A percentile compares a stretch with the other conserved stretches of the same genome.
Evolutionary conservation across 2,888 invertebrate species (phyloP).

Genomic region (Tinea trinotella): DNA sequence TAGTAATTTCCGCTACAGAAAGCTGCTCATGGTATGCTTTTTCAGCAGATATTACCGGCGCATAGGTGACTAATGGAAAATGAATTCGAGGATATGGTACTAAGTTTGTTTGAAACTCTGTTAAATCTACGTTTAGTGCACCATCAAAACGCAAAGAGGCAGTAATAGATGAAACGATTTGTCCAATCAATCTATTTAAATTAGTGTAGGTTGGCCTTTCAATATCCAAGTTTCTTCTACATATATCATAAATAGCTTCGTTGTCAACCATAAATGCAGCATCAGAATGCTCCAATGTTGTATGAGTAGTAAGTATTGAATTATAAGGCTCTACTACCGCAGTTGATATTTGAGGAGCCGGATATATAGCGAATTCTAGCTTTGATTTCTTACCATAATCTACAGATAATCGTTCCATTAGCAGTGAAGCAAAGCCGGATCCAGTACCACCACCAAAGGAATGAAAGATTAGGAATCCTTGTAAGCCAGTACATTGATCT

Average conservation of each 20-base stretch:
- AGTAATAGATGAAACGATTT: slow-evolving; percentile 93
- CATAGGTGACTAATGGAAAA: slow-evolving; percentile 92
- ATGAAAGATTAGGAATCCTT: slow-evolving; percentile 95
- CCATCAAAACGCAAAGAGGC: slow-evolving; percentile 94
- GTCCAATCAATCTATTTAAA: slow-evolving; percentile 93
- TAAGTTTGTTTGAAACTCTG: slow-evolving; percentile 94
- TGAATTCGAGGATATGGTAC: slow-evolving; percentile 96
- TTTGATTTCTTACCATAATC: slow-evolving; percentile 97
- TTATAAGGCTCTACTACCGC: slow-evolving; percentile 97
- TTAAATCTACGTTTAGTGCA: slow-evolving; percentile 91
- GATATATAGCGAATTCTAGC: slow-evolving; percentile 95
- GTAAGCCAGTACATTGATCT: slow-evolving; percentile 92
- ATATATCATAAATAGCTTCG: slow-evolving; percentile 91
- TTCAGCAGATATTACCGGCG: slow-evolving; percentile 92
- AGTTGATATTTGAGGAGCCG: slow-evolving; percentile 91
- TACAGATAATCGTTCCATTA: slow-evolving; percentile 95
- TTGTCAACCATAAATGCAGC: slow-evolving; percentile 97
- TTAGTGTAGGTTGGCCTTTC: slow-evolving; percentile 97
- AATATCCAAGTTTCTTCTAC: slow-evolving; percentile 93
- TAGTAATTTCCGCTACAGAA: slow-evolving; percentile 93
- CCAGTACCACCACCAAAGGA: slow-evolving; percentile 95
- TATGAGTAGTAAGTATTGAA: slow-evolving; percentile 95
- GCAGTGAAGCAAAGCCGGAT: slow-evolving; percentile 92
- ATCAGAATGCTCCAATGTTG: slow-evolving; percentile 93
- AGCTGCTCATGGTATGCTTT: slow-evolving; percentile 95